Evolutionary conservation across 2,113 vertebrate species (phyloP), one percentile per base, ranked within the genome.

Genomic region (Phyllostomus hastatus): DNA sequence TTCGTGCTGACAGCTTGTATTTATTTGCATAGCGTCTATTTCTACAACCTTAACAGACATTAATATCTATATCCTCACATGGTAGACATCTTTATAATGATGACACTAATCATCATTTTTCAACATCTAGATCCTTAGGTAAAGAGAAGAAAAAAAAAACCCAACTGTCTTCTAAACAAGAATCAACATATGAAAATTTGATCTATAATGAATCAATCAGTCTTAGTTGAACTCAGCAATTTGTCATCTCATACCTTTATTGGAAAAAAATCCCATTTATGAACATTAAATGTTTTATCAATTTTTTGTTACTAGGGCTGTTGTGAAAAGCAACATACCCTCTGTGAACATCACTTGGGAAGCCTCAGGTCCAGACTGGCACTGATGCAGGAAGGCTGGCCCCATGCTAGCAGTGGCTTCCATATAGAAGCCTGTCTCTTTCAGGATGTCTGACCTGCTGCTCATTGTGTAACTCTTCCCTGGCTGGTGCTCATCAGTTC

Each of bases 391-490:
- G 22, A 72, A 86, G 43, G 72, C 57, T 81, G 82, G n/a, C 35
- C 92, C 95, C 19, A 10, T 80, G 75, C 46, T 54, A 80, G 90
- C 91, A 92, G 28, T 15, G 50, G 94, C 38, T 85, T 95, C 91
- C 93, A n/a, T 92, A 54, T n/a, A 92, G 28, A 26, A 59, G n/a
- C 38, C 67, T 92, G 31, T 61, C 75, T 66, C 1, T 8, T 94
- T 72, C 54, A 28, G 93, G 61, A 48, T 4, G 28, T n/a, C 50
- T 69, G 86, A 90, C 41, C 87, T 35, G n/a, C 80, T 0, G 19
- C 11, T 88, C 91, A 93, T 79, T 90, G 96, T 87, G 88, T 95
- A 95, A 22, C 61, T 75, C 46, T 76, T 90, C 76, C 79, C 94
- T 96, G 61, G 33, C 64, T 81, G 86, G 69, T 81, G 76, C 72